These are phyloP conservation scores for Oryzias sinensis DNA, from an alignment of 2,797 vertebrate species.

Conservation along the genomic window DNA sequence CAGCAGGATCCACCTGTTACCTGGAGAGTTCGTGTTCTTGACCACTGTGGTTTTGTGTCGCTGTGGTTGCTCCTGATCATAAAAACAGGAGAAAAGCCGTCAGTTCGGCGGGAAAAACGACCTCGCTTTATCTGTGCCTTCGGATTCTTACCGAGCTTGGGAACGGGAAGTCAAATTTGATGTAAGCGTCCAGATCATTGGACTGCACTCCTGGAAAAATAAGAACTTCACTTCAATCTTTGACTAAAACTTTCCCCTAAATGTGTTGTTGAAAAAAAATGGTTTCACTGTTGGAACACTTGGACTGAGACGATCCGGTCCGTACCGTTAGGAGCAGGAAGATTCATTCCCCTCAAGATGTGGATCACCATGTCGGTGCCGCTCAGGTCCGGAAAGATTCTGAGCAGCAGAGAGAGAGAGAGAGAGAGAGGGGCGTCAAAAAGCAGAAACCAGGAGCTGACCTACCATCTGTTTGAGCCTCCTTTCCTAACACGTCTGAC, in stretches of 20 bases:
- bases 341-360: constrained; percentile 92
- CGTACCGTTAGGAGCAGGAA: constrained; percentile 91
- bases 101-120: too few relatives aligned
- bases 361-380: constrained; percentile 95
- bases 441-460: neutral
- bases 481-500: too few relatives aligned
- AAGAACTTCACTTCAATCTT: neutral
- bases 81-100: neutral
- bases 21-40: constrained; percentile 94
- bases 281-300: neutral
- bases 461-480: neutral
- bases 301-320: too few relatives aligned
- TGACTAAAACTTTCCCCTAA: neutral
- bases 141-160: constrained; percentile 85
- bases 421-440: too few relatives aligned
- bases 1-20: constrained; percentile 52
- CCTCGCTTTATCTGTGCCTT: fast-evolving
- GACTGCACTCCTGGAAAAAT: constrained; percentile 82
- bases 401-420: constrained; percentile 45
- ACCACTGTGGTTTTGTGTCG: constrained; percentile 91
- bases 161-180: constrained; percentile 95
- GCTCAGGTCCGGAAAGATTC: constrained; percentile 96
- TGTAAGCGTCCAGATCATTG: constrained; percentile 87
- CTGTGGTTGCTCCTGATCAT: constrained; percentile 89
- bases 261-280: neutral